Conservation (phyloP, 2,113 vertebrate genomes). For the Hipposideros armiger region DNA sequence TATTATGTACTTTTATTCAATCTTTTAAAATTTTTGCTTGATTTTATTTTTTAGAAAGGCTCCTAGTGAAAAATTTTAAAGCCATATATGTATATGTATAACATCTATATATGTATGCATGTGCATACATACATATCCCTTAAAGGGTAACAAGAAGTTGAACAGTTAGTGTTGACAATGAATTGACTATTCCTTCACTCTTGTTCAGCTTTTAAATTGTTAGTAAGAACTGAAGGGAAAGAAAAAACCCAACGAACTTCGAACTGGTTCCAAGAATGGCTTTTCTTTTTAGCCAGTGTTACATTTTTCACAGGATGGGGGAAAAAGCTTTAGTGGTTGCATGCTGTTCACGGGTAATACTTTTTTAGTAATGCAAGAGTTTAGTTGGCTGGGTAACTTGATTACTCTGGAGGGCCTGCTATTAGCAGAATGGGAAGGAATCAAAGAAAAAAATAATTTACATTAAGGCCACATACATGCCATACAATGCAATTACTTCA, state of each 20-base stretch:
- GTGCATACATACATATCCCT: not conserved
- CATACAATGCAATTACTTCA: conserved; percentile 73
- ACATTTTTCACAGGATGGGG: conserved; percentile 79
- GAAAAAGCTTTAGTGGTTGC: conserved; percentile 56
- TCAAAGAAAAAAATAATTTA: conserved; percentile 65
- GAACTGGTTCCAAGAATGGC: conserved; percentile 59
- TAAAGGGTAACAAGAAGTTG: not conserved
- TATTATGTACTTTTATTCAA: conserved; percentile 3
- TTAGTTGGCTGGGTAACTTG: conserved; percentile 79
- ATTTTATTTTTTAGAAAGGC: not conserved
- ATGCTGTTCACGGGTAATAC: conserved; percentile 76
- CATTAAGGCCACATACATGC: conserved; percentile 67
- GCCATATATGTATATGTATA: not conserved
- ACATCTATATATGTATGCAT: not conserved
- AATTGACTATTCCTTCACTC: conserved; percentile 57
- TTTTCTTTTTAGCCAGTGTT: conserved; percentile 74
- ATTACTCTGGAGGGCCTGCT: conserved; percentile 77
- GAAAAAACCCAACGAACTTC: conserved; percentile 37
- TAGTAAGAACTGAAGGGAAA: not conserved
- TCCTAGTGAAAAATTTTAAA: conserved; percentile 41
- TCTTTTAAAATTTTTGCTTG: conserved; percentile 1
- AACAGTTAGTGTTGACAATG: conserved; percentile 2
- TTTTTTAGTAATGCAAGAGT: conserved; percentile 72
- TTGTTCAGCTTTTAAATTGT: conserved; percentile 67
- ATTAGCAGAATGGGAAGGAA: conserved; percentile 77